A percentile compares a stretch with the other conserved stretches of the same genome.
These are phyloP conservation scores for Leptocoma aspasia DNA, from an alignment of 2,113 vertebrate species.

Conservation along the genomic window DNA sequence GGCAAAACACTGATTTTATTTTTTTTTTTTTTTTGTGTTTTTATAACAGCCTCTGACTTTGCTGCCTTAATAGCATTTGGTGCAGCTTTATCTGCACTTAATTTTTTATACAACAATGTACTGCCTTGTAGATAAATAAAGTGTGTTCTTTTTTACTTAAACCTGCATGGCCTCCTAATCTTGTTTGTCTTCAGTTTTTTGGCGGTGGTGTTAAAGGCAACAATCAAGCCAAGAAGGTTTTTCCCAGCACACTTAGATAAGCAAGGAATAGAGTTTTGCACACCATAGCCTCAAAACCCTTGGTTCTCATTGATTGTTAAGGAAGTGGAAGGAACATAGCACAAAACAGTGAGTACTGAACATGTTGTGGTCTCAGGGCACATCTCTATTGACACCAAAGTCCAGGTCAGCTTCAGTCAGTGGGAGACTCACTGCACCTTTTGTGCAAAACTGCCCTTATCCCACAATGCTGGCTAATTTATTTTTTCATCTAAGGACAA, in stretches of 20 bases:
- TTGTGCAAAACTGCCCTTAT: not conserved
- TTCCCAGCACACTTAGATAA: not conserved
- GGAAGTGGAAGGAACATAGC: not conserved
- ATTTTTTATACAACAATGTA: conserved; percentile 85
- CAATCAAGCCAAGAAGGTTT: not conserved
- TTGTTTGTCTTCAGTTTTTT: not conserved
- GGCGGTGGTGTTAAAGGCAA: not conserved
- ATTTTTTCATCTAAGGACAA: not conserved
- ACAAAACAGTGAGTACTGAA: not conserved
- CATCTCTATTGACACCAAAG: not conserved
- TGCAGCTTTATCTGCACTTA: conserved; percentile 80
- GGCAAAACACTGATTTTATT: conserved; percentile 58
- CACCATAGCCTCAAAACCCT: not conserved
- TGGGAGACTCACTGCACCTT: not conserved
- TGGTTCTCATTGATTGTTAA: not conserved
- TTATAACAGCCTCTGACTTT: conserved; percentile 64
- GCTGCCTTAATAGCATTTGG: conserved; percentile 83
- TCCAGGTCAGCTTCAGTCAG: not conserved
- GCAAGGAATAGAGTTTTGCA: not conserved
- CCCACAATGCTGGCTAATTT: not conserved
- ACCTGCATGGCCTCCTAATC: conserved; percentile 11
- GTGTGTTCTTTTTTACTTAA: conserved; percentile 82
- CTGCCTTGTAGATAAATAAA: conserved; percentile 97
- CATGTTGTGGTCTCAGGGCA: not conserved
- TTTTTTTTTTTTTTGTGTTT: conserved; percentile 50